phyloP scores from a whole-genome alignment of 2,797 vertebrate species.

The Emys orbicularis region DNA sequence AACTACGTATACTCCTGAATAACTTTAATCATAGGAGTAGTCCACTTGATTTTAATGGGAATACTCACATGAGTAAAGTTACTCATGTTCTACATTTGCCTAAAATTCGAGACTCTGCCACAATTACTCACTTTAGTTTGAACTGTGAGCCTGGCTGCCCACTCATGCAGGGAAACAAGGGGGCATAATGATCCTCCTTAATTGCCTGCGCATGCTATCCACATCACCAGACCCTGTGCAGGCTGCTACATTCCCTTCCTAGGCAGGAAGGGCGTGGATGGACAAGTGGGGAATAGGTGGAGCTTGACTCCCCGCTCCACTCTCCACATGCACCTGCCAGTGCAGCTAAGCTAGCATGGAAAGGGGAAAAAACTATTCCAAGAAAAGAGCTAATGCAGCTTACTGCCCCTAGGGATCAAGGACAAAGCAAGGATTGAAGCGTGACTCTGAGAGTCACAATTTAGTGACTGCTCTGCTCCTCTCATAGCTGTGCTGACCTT shows the following conservation, averaged over 20 bases:
- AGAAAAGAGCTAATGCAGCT: not conserved
- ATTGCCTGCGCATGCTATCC: accelerated
- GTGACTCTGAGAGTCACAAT: not conserved
- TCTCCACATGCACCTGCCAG: slow-evolving; percentile 31
- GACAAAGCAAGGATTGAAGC: not conserved
- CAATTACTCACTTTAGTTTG: not conserved
- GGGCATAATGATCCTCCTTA: not conserved
- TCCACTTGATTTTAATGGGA: not conserved
- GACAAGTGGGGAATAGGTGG: not conserved
- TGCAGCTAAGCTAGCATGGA: not conserved
- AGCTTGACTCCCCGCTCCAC: not conserved
- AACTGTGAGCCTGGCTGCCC: not conserved
- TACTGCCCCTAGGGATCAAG: not conserved
- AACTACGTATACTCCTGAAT: not conserved
- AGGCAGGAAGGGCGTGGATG: not conserved
- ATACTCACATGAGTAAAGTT: not conserved
- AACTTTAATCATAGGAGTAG: not conserved
- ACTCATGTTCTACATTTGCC: not conserved
- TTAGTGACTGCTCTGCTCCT: not conserved
- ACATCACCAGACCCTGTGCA: not conserved
- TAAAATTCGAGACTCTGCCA: not conserved
- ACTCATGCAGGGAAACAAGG: not conserved
- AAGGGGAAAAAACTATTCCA: not conserved
- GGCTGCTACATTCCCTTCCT: accelerated
- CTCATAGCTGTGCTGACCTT: not conserved